Evolutionary conservation across 2,888 invertebrate genomes (phyloP).

Genomic region (Eristalinus sepulchralis): DNA sequence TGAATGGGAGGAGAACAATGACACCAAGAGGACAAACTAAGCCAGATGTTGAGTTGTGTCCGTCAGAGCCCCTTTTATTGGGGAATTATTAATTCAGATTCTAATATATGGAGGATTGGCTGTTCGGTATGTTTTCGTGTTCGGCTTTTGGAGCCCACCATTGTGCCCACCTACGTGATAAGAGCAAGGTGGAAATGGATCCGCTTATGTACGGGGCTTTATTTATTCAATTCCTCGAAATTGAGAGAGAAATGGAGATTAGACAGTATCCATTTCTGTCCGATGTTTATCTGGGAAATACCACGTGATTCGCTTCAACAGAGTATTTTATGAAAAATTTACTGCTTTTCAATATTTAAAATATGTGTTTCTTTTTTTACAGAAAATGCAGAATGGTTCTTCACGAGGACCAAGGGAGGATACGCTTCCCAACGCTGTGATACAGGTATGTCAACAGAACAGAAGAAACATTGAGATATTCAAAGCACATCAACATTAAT

Average conservation of each 20-base stretch:
- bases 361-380: slow-evolving; percentile 33
- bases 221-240: background rate
- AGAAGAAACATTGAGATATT: background rate
- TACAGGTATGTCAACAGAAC: slow-evolving; percentile 73
- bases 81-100: slow-evolving; percentile 37
- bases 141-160: background rate
- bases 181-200: background rate
- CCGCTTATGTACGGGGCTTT: slow-evolving; percentile 2
- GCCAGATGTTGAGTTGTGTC: slow-evolving; percentile 19
- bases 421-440: slow-evolving; percentile 77
- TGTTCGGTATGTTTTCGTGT: background rate
- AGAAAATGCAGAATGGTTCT: slow-evolving; percentile 80
- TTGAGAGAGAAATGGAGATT: background rate
- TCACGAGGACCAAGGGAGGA: slow-evolving; percentile 77
- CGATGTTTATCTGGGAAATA: background rate
- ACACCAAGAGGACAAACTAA: slow-evolving; percentile 11
- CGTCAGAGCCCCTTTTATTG: slow-evolving; percentile 25
- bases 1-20: slow-evolving; percentile 16
- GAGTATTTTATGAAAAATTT: background rate
- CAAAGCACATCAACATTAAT: too few species aligned
- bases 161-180: slow-evolving; percentile 41
- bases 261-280: background rate
- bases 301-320: background rate
- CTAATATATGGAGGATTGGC: background rate
- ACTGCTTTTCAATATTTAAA: background rate